Percentiles rank a stretch among this genome's conserved stretches.
These are phyloP conservation scores for Megaceryle maxima DNA, from an alignment of 2,113 vertebrate genomes.

Conservation along the genomic window DNA sequence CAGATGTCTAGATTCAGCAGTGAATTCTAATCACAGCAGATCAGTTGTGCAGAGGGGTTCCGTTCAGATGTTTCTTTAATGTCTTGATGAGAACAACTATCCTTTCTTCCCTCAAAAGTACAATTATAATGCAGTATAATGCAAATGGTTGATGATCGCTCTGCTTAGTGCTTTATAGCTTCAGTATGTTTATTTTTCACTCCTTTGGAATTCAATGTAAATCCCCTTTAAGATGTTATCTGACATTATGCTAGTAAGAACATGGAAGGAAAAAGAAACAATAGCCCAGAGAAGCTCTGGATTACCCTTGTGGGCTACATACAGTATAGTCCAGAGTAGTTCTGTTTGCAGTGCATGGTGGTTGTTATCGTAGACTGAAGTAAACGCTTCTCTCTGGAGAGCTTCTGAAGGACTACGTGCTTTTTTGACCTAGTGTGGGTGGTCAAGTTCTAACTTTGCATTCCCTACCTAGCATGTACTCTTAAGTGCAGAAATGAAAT, in stretches of 20 bases:
- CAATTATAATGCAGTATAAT: not conserved
- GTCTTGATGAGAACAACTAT: not conserved
- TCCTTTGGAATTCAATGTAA: constrained; percentile 44
- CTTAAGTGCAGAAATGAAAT: not conserved
- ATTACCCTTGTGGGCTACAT: not conserved
- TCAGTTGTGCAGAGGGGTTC: not conserved
- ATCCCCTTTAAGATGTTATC: constrained; percentile 36
- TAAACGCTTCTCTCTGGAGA: not conserved
- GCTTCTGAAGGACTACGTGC: not conserved
- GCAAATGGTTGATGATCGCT: not conserved
- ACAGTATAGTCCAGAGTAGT: not conserved
- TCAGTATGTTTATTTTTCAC: not conserved
- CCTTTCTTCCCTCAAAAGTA: not conserved
- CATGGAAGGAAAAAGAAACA: not conserved
- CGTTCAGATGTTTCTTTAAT: not conserved
- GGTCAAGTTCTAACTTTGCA: not conserved
- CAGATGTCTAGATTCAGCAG: not conserved
- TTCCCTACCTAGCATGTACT: not conserved
- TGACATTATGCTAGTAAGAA: not conserved
- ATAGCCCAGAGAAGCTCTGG: not conserved
- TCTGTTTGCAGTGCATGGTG: not conserved
- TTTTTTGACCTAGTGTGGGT: not conserved
- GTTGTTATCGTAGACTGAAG: not conserved
- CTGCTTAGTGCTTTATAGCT: not conserved
- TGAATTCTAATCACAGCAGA: not conserved